These are phyloP conservation scores for Heliothis peltigera DNA, from an alignment of 2,888 invertebrate genomes.

Conservation along the genomic window DNA sequence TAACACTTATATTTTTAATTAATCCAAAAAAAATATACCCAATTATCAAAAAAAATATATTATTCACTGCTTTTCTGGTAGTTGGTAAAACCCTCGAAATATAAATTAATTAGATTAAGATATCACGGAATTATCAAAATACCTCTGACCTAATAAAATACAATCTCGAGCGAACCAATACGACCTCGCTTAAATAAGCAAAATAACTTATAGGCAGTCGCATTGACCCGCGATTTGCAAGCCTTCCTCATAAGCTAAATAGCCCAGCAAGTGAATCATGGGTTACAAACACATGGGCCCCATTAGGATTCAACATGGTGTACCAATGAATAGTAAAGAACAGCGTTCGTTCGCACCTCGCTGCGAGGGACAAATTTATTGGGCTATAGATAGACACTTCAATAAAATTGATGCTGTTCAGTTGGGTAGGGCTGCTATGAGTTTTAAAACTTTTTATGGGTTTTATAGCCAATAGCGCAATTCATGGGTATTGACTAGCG, in stretches of 20 bases:
- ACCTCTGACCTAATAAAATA: too few species aligned
- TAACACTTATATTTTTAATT: too few species aligned
- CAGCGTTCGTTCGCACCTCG: slow-evolving; percentile 60
- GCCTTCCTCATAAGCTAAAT: slow-evolving; percentile 37
- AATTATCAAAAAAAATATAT: too few species aligned
- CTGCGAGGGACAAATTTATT: slow-evolving; percentile 57
- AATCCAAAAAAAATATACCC: too few species aligned
- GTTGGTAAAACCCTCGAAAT: too few species aligned
- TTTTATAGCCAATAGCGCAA: not conserved
- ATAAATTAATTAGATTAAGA: too few species aligned
- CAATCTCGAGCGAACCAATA: too few species aligned
- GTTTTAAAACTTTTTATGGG: not conserved
- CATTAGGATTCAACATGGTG: slow-evolving; percentile 64
- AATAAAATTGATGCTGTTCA: slow-evolving; percentile 58
- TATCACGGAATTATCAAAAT: too few species aligned
- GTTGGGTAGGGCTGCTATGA: slow-evolving; percentile 31
- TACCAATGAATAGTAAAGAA: slow-evolving; percentile 64
- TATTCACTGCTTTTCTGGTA: too few species aligned
- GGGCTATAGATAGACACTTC: slow-evolving; percentile 52
- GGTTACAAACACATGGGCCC: slow-evolving; percentile 38
- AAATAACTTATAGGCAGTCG: slow-evolving; percentile 7
- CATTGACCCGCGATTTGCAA: slow-evolving; percentile 32
- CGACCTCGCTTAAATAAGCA: too few species aligned
- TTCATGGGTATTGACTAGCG: slow-evolving; percentile 2
- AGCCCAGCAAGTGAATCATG: slow-evolving; percentile 43